phyloP scores from a whole-genome alignment of 2,797 vertebrate species.

The Platyrinchus mystaceus region DNA sequence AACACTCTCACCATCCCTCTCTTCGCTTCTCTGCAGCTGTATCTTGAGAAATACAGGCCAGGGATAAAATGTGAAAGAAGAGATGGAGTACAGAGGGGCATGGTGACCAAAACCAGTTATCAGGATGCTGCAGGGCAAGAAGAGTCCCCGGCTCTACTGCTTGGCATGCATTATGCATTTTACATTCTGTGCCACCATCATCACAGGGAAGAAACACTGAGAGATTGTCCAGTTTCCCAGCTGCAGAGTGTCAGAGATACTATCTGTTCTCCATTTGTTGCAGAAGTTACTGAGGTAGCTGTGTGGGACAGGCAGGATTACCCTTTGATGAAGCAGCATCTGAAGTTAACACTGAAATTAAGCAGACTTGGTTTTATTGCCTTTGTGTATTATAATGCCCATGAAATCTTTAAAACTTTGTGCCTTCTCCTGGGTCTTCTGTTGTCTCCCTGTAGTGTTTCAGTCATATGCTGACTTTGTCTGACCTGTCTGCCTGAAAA shows the following conservation, averaged over 20 bases:
- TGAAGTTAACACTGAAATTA: slow-evolving; percentile 28
- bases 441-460: neutral
- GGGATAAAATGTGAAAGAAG: neutral
- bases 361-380: slow-evolving; percentile 25
- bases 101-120: neutral
- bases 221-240: neutral
- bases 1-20: neutral
- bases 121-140: neutral
- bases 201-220: neutral
- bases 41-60: neutral
- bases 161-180: rapidly evolving
- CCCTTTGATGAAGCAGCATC: slow-evolving; percentile 21
- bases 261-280: slow-evolving; percentile 24
- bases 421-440: neutral
- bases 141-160: neutral
- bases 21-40: neutral
- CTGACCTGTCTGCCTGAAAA: neutral
- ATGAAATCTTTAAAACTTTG: neutral
- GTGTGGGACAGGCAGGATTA: neutral
- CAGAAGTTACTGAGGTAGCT: slow-evolving; percentile 10
- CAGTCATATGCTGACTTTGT: neutral
- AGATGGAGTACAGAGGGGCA: neutral
- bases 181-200: neutral
- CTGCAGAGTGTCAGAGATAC: neutral
- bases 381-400: neutral